phyloP scores from a whole-genome alignment of 1,140 invertebrate species.

The Riptortus pedestris region DNA sequence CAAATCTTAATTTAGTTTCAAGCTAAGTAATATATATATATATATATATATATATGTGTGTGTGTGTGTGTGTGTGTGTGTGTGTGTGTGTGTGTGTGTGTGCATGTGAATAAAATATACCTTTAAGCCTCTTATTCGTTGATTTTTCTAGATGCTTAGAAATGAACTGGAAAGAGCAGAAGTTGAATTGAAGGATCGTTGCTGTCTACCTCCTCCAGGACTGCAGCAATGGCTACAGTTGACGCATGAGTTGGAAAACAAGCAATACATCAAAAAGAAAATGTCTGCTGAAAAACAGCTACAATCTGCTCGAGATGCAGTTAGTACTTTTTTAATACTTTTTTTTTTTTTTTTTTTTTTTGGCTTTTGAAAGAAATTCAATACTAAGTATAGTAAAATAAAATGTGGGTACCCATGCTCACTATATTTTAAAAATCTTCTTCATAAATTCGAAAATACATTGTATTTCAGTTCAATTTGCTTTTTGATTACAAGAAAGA shows the following conservation, averaged over 20 bases:
- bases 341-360: background rate
- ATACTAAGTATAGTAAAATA: too few relatives aligned
- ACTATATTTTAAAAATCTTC: too few relatives aligned
- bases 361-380: background rate
- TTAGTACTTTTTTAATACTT: slow-evolving; percentile 40
- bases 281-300: slow-evolving; percentile 73
- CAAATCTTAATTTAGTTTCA: too few relatives aligned
- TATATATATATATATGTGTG: too few relatives aligned
- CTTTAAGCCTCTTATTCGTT: slow-evolving; percentile 14
- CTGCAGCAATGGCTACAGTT: slow-evolving; percentile 87
- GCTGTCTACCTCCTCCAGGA: slow-evolving; percentile 74
- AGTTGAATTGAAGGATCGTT: slow-evolving; percentile 75
- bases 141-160: slow-evolving; percentile 53
- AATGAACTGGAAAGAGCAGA: slow-evolving; percentile 73
- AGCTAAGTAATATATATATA: too few relatives aligned
- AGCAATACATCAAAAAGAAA: slow-evolving; percentile 76
- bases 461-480: too few relatives aligned
- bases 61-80: too few relatives aligned
- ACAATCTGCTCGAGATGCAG: slow-evolving; percentile 76
- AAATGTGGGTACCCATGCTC: too few relatives aligned
- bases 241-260: slow-evolving; percentile 87
- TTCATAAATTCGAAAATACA: too few relatives aligned
- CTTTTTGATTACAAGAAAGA: too few relatives aligned
- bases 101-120: too few relatives aligned
- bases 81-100: too few relatives aligned